A percentile compares a stretch with the other conserved stretches of the same genome.
phyloP scores from a whole-genome alignment of 2,888 invertebrate species.

The Drosophila tripunctata region DNA sequence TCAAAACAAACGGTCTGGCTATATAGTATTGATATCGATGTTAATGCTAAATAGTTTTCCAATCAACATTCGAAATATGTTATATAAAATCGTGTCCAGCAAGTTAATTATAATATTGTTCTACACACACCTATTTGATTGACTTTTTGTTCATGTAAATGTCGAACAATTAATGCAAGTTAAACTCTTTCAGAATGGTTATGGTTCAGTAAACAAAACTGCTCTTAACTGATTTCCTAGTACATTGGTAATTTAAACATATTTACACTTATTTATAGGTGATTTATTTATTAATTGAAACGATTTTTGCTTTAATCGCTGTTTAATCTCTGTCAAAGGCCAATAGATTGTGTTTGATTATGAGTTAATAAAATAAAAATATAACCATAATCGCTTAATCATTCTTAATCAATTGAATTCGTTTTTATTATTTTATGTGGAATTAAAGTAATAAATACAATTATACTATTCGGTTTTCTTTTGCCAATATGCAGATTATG shows the following conservation, averaged over 20 bases:
- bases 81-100: slow-evolving; percentile 37
- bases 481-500: too few relatives aligned
- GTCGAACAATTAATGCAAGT: not conserved
- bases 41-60: slow-evolving; percentile 13
- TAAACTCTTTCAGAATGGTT: not conserved
- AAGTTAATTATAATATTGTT: slow-evolving; percentile 26
- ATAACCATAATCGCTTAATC: not conserved
- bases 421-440: too few relatives aligned
- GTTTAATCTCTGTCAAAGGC: not conserved
- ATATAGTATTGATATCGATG: slow-evolving; percentile 18
- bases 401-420: not conserved
- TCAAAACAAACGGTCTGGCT: slow-evolving; percentile 8
- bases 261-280: not conserved
- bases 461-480: too few relatives aligned
- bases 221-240: not conserved
- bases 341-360: not conserved
- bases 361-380: slow-evolving; percentile 1
- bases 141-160: slow-evolving; percentile 6
- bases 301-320: not conserved
- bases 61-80: slow-evolving; percentile 21
- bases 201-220: not conserved
- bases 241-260: not conserved
- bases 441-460: too few relatives aligned
- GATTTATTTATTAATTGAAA: slow-evolving; percentile 1
- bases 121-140: slow-evolving; percentile 25